Base-by-base conservation (phyloP, 2,797 vertebrate genomes). In the Liasis olivaceus region DNA sequence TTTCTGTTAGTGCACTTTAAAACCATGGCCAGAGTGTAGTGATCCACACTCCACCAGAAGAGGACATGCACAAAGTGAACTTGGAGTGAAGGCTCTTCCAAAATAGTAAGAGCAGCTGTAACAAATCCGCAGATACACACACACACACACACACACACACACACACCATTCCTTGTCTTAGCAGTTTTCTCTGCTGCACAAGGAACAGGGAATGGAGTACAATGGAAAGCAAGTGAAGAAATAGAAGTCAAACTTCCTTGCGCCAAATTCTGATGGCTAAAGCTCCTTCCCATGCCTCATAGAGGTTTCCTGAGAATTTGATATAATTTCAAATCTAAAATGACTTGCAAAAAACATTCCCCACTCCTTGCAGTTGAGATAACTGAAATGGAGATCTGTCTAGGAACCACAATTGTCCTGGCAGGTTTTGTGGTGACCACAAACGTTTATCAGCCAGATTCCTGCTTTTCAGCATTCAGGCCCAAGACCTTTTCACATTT, bases 1-100 rank as follows among this genome's bases (percentile, higher is more conserved):
- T 89, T 90, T 92, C 20, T 36, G 47, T 42, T 69, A 36, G 2
- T 95, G 94, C 96, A 96, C 95, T 96, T 96, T 94, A 95, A 93
- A 90, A 72, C 88, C 59, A 5, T 60, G 64, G 94, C 89, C 14
- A 69, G 24, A 5, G 0, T 81, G 90, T 5, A 86, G 89, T 87
- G 85, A 28, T 24, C 42, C 42, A 81, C 0, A 90, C 69, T 20
- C 88, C 91, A 24, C 72, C 36, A 4, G 9, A 47, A 12, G 62
- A 87, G 69, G 62, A 28, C 91, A 85, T 3, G 4, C 63, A 64
- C 84, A 28, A 58, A 20, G 3, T 47, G 51, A 81, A 59, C 31
- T 13, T 87, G 22, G 24, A 84, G 81, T 47, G 81, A 36, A 59
- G 62, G 63, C 31, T 15, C 28, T 91, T 42, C 56, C 56, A 12